These are phyloP conservation scores for Drosophila neutralis DNA, from an alignment of 2,888 invertebrate species.

Conservation along the genomic window DNA sequence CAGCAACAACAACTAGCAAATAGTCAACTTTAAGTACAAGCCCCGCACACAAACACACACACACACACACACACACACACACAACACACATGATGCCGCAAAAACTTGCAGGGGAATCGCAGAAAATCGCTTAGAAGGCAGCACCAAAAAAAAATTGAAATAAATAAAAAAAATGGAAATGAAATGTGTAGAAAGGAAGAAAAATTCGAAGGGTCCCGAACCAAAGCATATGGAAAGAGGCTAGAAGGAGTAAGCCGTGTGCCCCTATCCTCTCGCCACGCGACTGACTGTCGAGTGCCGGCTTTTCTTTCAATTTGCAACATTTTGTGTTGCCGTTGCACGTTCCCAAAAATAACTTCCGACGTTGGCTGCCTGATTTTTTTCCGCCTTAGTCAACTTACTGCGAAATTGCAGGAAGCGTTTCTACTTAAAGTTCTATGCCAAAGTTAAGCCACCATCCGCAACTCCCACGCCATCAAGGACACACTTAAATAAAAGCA, in stretches of 20 bases:
- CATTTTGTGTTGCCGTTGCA: slow-evolving; percentile 68
- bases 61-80: slow-evolving; percentile 20
- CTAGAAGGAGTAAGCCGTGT: not conserved
- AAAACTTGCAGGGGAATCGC: slow-evolving; percentile 69
- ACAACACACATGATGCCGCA: slow-evolving; percentile 16
- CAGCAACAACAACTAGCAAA: slow-evolving; percentile 68
- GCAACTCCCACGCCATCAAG: not conserved
- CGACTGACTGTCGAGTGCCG: slow-evolving; percentile 36
- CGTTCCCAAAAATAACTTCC: slow-evolving; percentile 77
- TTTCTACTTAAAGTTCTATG: slow-evolving; percentile 68
- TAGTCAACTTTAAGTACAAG: slow-evolving; percentile 78
- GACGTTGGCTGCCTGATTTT: slow-evolving; percentile 66
- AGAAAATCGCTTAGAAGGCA: slow-evolving; percentile 73
- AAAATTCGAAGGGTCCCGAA: slow-evolving; percentile 36
- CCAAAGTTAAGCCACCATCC: slow-evolving; percentile 20
- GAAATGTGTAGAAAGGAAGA: slow-evolving; percentile 13
- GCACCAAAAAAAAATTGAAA: slow-evolving; percentile 11
- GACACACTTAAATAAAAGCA: slow-evolving; percentile 4
- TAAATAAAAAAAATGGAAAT: slow-evolving; percentile 29
- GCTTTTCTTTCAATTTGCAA: slow-evolving; percentile 78
- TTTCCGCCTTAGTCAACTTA: slow-evolving; percentile 59
- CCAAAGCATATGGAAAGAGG: slow-evolving; percentile 66
- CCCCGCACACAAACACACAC: slow-evolving; percentile 14
- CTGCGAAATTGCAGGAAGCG: slow-evolving; percentile 74
- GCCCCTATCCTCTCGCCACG: not conserved